These are phyloP conservation scores for Gryon sp. DNA, from an alignment of 1,140 invertebrate genomes.

Conservation along the genomic window DNA sequence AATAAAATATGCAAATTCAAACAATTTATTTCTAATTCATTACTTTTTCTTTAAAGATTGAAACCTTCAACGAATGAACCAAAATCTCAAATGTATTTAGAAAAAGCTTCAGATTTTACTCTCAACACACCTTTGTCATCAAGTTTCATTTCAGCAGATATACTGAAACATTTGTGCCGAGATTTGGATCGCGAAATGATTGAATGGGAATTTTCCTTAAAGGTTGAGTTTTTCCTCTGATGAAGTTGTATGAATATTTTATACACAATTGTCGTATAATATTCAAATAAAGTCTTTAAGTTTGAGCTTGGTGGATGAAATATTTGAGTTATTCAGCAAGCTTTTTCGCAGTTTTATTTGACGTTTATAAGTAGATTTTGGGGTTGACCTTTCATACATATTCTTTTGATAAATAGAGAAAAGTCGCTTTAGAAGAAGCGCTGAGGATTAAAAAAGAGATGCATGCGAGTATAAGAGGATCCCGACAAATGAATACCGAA, in stretches of 20 bases:
- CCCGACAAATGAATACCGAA: slow-evolving; percentile 70
- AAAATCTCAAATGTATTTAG: slow-evolving; percentile 27
- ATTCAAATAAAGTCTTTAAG: too few relatives aligned
- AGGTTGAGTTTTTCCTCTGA: slow-evolving; percentile 75
- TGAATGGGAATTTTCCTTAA: slow-evolving; percentile 84
- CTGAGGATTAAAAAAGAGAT: slow-evolving; percentile 76
- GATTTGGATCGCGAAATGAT: slow-evolving; percentile 84
- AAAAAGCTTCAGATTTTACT: slow-evolving; percentile 54
- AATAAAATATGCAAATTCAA: neutral
- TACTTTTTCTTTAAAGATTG: neutral
- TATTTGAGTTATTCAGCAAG: too few relatives aligned
- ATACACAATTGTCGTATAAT: too few relatives aligned
- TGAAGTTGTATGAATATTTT: neutral
- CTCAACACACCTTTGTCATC: slow-evolving; percentile 46
- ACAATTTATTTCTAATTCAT: neutral
- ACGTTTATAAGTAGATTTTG: too few relatives aligned
- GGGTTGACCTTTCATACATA: slow-evolving; percentile 9
- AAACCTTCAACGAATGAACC: slow-evolving; percentile 18
- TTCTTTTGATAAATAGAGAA: slow-evolving; percentile 71
- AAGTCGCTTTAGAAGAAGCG: slow-evolving; percentile 84
- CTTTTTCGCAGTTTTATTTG: too few relatives aligned
- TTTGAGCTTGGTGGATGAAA: too few relatives aligned
- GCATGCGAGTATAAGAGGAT: slow-evolving; percentile 47
- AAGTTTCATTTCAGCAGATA: slow-evolving; percentile 82
- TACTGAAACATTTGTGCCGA: slow-evolving; percentile 83